A percentile compares a stretch with the other conserved stretches of the same genome.
phyloP scores from a whole-genome alignment of 2,888 invertebrate genomes.

The Romanomermis culicivorax region DNA sequence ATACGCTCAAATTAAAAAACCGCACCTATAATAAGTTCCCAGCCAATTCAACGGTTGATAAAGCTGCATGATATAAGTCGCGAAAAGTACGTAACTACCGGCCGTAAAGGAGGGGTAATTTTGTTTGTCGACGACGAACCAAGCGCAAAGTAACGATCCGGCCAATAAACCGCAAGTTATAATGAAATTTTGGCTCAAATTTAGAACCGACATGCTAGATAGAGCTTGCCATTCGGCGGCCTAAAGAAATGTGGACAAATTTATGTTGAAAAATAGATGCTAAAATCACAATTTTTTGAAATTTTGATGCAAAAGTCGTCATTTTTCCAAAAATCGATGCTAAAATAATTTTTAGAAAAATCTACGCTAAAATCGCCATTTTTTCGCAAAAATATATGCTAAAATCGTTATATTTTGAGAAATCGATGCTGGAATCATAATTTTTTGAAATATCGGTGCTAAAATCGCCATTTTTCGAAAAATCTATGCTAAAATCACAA shows the following conservation, averaged over 20 bases:
- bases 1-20: background rate
- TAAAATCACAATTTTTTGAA: no score
- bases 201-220: conserved; percentile 65
- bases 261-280: no score
- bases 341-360: no score
- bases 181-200: conserved; percentile 69
- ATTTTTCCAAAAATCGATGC: no score
- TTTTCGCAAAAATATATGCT: no score
- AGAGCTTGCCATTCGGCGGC: conserved; percentile 68
- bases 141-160: conserved; percentile 59
- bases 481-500: no score
- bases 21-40: conserved; percentile 80
- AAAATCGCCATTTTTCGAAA: no score
- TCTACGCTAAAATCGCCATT: no score
- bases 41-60: conserved; percentile 93
- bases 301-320: no score
- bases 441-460: no score
- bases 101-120: conserved; percentile 49
- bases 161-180: conserved; percentile 61
- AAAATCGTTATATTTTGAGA: no score
- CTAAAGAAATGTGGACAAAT: conserved; percentile 40
- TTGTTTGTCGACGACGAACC: conserved; percentile 48
- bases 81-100: conserved; percentile 86
- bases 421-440: no score
- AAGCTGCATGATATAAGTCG: conserved; percentile 70